Conservation (phyloP, 2,888 invertebrate species). For the Drosophila demipolita region DNA sequence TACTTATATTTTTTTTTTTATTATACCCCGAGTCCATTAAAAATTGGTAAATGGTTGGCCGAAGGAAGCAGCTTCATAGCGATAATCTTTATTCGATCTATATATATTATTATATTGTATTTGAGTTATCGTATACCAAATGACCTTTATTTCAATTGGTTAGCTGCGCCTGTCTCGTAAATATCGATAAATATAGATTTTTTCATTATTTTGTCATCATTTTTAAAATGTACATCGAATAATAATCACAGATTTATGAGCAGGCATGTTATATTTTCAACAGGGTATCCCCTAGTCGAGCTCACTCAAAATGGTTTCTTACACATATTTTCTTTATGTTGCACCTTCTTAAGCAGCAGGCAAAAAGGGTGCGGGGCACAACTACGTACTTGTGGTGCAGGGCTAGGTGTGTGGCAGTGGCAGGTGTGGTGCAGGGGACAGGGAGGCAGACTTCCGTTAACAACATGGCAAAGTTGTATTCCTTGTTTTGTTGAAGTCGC, state of each 20-base stretch:
- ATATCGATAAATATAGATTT: background rate
- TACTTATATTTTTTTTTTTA: conserved; percentile 17
- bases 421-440: conserved; percentile 5
- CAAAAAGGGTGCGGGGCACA: background rate
- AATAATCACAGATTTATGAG: background rate
- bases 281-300: background rate
- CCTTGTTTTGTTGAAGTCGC: conserved; percentile 17
- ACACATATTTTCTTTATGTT: conserved; percentile 15
- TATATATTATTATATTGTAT: background rate
- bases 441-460: conserved; percentile 60
- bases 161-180: rapidly evolving
- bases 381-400: background rate
- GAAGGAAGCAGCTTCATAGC: background rate
- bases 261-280: background rate
- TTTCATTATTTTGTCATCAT: too few species aligned
- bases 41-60: background rate
- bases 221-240: background rate
- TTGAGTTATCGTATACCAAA: background rate
- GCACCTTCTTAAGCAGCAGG: conserved; percentile 35
- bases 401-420: background rate
- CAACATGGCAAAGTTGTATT: conserved; percentile 58
- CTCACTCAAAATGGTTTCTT: background rate
- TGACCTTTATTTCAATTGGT: background rate
- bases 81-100: background rate
- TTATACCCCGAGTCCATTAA: background rate